A percentile compares a stretch with the other conserved stretches of the same genome.
Evolutionary conservation across 2,797 vertebrate genomes (phyloP).

Genomic region (Lepilemur septentrionalis): DNA sequence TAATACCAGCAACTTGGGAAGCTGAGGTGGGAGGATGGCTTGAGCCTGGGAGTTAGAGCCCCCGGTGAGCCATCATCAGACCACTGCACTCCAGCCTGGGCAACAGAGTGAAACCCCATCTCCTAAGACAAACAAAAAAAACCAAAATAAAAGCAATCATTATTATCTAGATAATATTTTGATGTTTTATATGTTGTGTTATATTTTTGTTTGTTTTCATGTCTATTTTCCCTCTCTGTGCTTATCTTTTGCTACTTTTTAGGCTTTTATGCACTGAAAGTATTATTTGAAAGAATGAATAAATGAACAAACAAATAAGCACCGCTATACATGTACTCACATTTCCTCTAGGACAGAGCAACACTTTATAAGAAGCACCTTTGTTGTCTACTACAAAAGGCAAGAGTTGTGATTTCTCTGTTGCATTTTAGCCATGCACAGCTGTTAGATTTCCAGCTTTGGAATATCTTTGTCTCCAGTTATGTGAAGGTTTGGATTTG

Average conservation of each 20-base stretch:
- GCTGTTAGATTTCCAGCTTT: not conserved
- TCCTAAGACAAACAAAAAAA: too few species aligned
- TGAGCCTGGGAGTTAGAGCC: not conserved
- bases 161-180: not conserved
- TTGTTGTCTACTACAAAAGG: not conserved
- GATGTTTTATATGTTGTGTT: not conserved
- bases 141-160: not conserved
- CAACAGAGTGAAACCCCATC: too few species aligned
- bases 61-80: not conserved
- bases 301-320: not conserved
- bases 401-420: not conserved
- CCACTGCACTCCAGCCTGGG: not conserved
- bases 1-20: not conserved
- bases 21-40: not conserved
- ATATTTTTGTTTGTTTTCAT: not conserved
- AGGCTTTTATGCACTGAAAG: not conserved
- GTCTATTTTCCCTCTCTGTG: not conserved
- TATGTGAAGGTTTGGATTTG: not conserved
- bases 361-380: not conserved
- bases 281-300: not conserved
- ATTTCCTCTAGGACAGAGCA: not conserved
- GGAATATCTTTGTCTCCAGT: not conserved
- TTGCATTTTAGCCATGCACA: not conserved
- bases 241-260: not conserved
- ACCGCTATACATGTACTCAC: not conserved